phyloP scores from a whole-genome alignment of 2,113 vertebrate genomes.

The Neoarius graeffei region DNA sequence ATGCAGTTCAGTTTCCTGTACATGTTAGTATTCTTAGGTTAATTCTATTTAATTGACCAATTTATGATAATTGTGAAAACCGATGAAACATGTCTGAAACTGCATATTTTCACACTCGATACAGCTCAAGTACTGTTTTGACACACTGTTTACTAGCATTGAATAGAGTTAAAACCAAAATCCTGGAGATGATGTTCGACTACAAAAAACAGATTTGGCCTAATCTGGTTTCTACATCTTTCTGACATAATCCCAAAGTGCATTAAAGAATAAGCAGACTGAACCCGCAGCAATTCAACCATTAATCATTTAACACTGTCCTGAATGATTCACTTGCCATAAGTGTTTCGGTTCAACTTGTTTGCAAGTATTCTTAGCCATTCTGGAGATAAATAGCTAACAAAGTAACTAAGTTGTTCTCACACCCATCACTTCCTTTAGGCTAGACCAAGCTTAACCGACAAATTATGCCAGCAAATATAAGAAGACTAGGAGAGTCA shows the following conservation, averaged over 20 bases:
- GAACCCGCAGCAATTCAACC: neutral
- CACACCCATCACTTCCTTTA: conserved; percentile 8
- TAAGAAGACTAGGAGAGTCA: neutral
- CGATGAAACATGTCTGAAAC: neutral
- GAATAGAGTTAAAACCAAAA: neutral
- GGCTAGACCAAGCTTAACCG: neutral
- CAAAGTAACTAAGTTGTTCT: neutral
- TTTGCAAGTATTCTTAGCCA: too few relatives aligned
- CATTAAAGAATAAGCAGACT: neutral
- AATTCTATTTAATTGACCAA: too few relatives aligned
- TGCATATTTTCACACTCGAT: neutral
- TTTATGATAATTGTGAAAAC: conserved; percentile 30
- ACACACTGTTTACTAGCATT: neutral
- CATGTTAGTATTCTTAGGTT: too few relatives aligned
- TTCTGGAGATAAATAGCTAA: neutral
- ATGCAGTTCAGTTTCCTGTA: too few relatives aligned
- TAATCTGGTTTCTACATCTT: neutral
- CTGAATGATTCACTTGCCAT: neutral
- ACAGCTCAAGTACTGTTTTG: neutral
- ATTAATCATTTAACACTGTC: neutral
- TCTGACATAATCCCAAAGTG: neutral
- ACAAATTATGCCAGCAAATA: neutral
- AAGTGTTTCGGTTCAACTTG: neutral
- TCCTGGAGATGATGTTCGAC: neutral
- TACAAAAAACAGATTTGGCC: neutral